These are phyloP conservation scores for Gymnothorax javanicus DNA, from an alignment of 2,797 vertebrate genomes.

Conservation along the genomic window DNA sequence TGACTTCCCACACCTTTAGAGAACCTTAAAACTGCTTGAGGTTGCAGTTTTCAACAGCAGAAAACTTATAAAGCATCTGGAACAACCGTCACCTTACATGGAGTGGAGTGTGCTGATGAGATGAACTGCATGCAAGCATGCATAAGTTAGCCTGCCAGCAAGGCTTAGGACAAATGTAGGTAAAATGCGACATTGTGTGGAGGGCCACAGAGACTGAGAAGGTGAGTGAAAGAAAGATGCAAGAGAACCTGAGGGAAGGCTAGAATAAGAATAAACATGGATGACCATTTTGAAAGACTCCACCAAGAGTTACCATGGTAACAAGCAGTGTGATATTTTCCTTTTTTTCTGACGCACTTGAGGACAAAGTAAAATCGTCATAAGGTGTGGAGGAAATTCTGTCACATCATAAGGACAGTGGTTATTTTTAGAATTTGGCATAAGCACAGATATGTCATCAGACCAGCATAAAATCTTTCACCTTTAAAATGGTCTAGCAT, in stretches of 20 bases:
- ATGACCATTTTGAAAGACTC: conserved; percentile 30
- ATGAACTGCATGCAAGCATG: not conserved
- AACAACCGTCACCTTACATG: not conserved
- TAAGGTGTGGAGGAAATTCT: not conserved
- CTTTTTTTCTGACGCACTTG: not conserved
- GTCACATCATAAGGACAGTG: not conserved
- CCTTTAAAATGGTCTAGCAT: not conserved
- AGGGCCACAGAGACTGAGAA: not conserved
- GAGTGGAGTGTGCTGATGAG: not conserved
- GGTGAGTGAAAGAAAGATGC: not conserved
- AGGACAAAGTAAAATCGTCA: not conserved
- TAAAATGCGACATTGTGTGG: not conserved
- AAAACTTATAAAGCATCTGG: not conserved
- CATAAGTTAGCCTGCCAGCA: not conserved
- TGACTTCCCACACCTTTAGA: not conserved
- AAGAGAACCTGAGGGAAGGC: conserved; percentile 4
- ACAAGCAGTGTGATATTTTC: not conserved
- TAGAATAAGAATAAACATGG: conserved; percentile 15
- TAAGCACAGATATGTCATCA: not conserved
- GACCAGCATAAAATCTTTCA: conserved; percentile 1
- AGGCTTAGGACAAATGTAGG: not conserved
- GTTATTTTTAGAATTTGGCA: conserved; percentile 7
- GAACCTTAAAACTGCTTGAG: conserved; percentile 3
- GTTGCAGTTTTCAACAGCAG: not conserved
- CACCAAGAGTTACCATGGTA: conserved; percentile 22